Evolutionary conservation across 2,797 vertebrate genomes (phyloP).

Genomic region (Centroberyx gerrardi): DNA sequence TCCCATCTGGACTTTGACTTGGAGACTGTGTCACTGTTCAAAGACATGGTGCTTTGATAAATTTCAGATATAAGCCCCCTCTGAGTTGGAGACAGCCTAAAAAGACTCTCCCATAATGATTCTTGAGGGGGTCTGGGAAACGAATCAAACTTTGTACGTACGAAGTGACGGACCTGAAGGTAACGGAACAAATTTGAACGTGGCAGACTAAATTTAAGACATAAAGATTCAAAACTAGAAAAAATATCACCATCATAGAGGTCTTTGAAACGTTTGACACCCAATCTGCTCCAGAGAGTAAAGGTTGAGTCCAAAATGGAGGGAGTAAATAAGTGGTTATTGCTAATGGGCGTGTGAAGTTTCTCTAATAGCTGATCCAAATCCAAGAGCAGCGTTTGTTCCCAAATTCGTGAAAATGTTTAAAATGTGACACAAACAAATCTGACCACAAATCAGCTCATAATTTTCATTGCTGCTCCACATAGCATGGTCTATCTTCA

Average conservation of each 20-base stretch:
- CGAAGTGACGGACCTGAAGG: slow-evolving; percentile 13
- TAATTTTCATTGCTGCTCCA: background rate
- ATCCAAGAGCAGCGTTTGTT: background rate
- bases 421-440: background rate
- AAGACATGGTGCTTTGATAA: slow-evolving; percentile 2
- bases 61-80: background rate
- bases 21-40: slow-evolving; percentile 4
- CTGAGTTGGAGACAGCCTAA: background rate
- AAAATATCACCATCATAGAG: slow-evolving; percentile 5
- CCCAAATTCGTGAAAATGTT: background rate
- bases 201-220: slow-evolving; percentile 15
- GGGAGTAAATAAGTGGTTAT: slow-evolving; percentile 18
- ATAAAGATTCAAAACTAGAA: slow-evolving; percentile 12
- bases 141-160: slow-evolving; percentile 7
- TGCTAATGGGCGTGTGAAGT: too few species aligned
- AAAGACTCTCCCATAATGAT: slow-evolving; percentile 10
- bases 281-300: slow-evolving; percentile 17
- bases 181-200: slow-evolving; percentile 18
- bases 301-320: slow-evolving; percentile 20
- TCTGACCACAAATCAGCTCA: background rate
- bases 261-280: slow-evolving; percentile 11
- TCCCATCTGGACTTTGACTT: slow-evolving; percentile 4
- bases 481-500: background rate
- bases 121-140: slow-evolving; percentile 16
- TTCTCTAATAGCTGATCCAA: background rate